A percentile compares a stretch with the other conserved stretches of the same genome.
phyloP scores from a whole-genome alignment of 2,113 vertebrate species.

The Boleophthalmus pectinirostris region DNA sequence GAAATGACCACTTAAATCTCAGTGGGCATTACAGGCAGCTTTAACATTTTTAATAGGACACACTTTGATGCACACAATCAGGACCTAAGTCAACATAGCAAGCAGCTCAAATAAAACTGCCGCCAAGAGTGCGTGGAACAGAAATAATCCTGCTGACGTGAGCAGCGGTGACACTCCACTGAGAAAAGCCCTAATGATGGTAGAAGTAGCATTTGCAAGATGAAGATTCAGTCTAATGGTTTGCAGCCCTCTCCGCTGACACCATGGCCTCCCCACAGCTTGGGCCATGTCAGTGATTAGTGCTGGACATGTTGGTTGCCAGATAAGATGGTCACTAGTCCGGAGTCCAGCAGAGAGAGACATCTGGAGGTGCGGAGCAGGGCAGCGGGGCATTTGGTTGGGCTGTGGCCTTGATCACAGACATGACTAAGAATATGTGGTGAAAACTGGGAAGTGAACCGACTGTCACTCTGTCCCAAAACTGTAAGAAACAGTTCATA shows the following conservation, averaged over 20 bases:
- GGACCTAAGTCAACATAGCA: constrained; percentile 7
- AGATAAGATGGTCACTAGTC: constrained; percentile 33
- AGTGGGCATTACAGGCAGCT: background rate
- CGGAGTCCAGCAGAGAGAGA: constrained; percentile 57
- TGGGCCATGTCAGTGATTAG: constrained; percentile 56
- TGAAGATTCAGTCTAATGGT: constrained; percentile 11
- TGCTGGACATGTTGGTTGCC: constrained; percentile 38
- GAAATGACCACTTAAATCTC: constrained; percentile 5
- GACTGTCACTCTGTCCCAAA: background rate
- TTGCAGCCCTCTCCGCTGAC: constrained; percentile 30
- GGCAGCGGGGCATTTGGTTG: constrained; percentile 34
- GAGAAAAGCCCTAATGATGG: constrained; percentile 5
- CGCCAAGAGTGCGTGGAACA: background rate
- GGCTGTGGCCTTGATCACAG: constrained; percentile 25
- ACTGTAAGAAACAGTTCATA: background rate
- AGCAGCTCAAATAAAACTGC: constrained; percentile 8
- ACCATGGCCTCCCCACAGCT: constrained; percentile 33
- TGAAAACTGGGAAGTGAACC: background rate
- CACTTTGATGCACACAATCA: constrained; percentile 12
- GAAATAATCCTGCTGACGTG: constrained; percentile 4
- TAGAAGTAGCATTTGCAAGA: constrained; percentile 15
- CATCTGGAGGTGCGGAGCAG: constrained; percentile 58
- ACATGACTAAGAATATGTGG: constrained; percentile 14
- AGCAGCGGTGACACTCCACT: constrained; percentile 2
- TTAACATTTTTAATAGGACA: constrained; percentile 9